Conservation (phyloP, 2,797 vertebrate species). For the Spea hammondii region DNA sequence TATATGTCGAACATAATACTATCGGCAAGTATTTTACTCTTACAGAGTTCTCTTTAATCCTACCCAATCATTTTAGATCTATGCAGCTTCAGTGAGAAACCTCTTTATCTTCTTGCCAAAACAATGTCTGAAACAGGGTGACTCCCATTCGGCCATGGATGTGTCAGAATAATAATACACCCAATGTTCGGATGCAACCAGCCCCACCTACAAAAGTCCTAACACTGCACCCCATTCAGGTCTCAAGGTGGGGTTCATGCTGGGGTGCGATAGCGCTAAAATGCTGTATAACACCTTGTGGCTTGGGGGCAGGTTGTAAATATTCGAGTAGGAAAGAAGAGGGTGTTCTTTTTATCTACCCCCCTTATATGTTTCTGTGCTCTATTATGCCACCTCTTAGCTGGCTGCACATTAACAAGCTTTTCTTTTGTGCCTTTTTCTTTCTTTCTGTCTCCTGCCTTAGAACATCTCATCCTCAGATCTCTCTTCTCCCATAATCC, state of each 20-base stretch:
- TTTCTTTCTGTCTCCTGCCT: conserved; percentile 14
- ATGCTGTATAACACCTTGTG: neutral
- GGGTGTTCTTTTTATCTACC: neutral
- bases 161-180: conserved; percentile 40
- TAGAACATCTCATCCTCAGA: neutral
- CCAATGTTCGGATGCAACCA: conserved; percentile 23
- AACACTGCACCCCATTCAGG: conserved; percentile 41
- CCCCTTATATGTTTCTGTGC: too few species aligned
- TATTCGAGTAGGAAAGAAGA: neutral
- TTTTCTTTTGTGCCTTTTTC: neutral
- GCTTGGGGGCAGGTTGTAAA: neutral
- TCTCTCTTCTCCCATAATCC: neutral
- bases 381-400: neutral
- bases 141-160: conserved; percentile 36
- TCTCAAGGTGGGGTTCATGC: conserved; percentile 15
- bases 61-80: neutral
- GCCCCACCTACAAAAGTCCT: conserved; percentile 30
- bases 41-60: too few species aligned
- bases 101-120: conserved; percentile 23
- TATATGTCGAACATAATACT: too few species aligned
- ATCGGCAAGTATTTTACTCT: too few species aligned
- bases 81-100: conserved; percentile 6
- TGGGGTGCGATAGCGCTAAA: conserved; percentile 11
- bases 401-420: neutral
- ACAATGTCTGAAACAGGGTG: conserved; percentile 44